A percentile compares a stretch with the other conserved stretches of the same genome.
Conservation (phyloP, 2,113 vertebrate species). For the Ramphastos sulfuratus region DNA sequence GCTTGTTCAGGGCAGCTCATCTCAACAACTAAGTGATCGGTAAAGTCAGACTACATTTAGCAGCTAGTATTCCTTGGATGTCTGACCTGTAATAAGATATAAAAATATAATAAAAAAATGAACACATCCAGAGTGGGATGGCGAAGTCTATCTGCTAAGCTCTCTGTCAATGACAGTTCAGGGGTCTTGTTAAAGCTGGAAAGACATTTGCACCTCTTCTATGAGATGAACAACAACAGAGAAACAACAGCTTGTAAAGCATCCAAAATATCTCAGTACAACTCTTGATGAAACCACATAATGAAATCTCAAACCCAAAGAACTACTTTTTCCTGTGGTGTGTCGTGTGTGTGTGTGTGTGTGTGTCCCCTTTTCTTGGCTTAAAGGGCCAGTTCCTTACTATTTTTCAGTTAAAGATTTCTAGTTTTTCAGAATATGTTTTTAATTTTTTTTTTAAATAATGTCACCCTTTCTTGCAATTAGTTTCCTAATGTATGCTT, state of each 20-base stretch:
- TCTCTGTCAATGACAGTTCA: background rate
- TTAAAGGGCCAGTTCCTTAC: background rate
- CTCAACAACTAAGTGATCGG: constrained; percentile 28
- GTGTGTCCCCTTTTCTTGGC: background rate
- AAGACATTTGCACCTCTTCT: background rate
- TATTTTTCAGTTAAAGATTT: background rate
- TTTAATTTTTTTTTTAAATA: background rate
- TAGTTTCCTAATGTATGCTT: background rate
- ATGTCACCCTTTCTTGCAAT: background rate
- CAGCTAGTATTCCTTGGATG: constrained; percentile 30
- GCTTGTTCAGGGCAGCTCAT: constrained; percentile 48
- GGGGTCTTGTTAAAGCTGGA: background rate
- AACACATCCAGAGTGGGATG: background rate
- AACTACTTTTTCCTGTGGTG: background rate
- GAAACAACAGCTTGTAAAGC: background rate
- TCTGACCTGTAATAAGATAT: background rate
- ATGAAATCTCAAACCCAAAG: background rate
- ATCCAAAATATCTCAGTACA: background rate
- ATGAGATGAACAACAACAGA: background rate
- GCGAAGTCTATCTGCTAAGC: background rate
- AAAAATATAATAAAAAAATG: constrained; percentile 28
- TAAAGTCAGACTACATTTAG: constrained; percentile 46
- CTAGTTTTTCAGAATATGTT: background rate
- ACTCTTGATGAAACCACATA: background rate
- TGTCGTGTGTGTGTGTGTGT: too few relatives aligned